phyloP scores from a whole-genome alignment of 2,113 vertebrate species.

The Amazona vittata region DNA sequence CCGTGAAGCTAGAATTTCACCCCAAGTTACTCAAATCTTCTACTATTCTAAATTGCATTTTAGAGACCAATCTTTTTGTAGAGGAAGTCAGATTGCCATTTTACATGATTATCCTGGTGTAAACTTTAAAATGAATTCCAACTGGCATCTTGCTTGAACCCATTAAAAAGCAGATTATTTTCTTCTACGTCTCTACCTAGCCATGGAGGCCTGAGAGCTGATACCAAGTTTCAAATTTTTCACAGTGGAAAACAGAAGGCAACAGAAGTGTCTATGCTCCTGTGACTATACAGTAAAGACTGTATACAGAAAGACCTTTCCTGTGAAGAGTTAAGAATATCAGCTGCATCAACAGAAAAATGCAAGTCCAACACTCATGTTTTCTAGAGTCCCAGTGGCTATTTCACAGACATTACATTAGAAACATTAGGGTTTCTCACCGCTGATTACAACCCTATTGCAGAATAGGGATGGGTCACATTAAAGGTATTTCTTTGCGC shows the following conservation, averaged over 20 bases:
- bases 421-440: neutral
- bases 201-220: neutral
- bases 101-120: neutral
- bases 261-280: accelerated
- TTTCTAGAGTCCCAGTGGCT: neutral
- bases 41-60: neutral
- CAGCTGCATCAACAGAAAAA: neutral
- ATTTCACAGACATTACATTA: neutral
- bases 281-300: neutral
- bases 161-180: neutral
- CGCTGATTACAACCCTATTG: neutral
- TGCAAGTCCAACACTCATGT: neutral
- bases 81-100: neutral
- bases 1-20: neutral
- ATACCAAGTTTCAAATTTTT: neutral
- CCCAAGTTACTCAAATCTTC: neutral
- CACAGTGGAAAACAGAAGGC: neutral
- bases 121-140: neutral
- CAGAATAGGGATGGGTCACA: neutral
- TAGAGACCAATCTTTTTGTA: neutral
- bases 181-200: neutral
- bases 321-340: neutral
- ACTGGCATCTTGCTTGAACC: neutral
- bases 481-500: neutral
- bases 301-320: neutral